A percentile compares a stretch with the other conserved stretches of the same genome.
Evolutionary conservation across 2,888 invertebrate genomes (phyloP).

Genomic region (Aphodius granarius): DNA sequence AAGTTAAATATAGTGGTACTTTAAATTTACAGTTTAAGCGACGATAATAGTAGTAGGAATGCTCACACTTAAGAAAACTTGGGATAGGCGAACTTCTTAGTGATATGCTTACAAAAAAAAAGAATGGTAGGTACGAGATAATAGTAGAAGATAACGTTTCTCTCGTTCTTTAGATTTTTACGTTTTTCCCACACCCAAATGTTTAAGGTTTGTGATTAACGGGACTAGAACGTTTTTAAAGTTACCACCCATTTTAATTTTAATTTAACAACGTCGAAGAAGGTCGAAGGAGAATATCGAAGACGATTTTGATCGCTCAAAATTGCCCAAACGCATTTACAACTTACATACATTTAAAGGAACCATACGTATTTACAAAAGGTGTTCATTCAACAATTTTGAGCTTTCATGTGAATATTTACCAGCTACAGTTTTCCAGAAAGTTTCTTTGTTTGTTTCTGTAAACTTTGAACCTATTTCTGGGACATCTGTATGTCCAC

Average conservation of each 20-base stretch:
- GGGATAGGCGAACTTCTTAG: constrained; percentile 25
- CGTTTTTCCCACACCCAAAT: constrained; percentile 8
- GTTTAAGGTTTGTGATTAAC: constrained; percentile 13
- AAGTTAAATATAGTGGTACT: constrained; percentile 50
- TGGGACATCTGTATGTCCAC: no score
- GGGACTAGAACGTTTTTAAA: constrained; percentile 10
- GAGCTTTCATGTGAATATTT: constrained; percentile 21
- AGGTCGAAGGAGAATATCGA: neutral
- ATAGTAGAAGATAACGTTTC: constrained; percentile 13
- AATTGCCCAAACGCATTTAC: neutral
- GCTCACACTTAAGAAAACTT: constrained; percentile 33
- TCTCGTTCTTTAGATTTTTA: constrained; percentile 15
- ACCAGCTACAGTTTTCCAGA: no score
- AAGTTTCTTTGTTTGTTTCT: no score
- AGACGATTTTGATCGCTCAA: constrained; percentile 1
- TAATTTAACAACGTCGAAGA: neutral
- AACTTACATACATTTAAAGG: constrained; percentile 4
- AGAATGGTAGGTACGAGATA: constrained; percentile 10
- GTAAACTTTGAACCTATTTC: no score
- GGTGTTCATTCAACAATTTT: constrained; percentile 22
- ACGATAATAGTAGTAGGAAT: constrained; percentile 35
- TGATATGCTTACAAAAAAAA: constrained; percentile 27
- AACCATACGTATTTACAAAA: neutral
- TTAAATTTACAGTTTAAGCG: constrained; percentile 35
- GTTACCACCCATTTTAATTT: constrained; percentile 12